These are phyloP conservation scores for Atta colombica DNA, from an alignment of 1,140 invertebrate genomes.

Conservation along the genomic window DNA sequence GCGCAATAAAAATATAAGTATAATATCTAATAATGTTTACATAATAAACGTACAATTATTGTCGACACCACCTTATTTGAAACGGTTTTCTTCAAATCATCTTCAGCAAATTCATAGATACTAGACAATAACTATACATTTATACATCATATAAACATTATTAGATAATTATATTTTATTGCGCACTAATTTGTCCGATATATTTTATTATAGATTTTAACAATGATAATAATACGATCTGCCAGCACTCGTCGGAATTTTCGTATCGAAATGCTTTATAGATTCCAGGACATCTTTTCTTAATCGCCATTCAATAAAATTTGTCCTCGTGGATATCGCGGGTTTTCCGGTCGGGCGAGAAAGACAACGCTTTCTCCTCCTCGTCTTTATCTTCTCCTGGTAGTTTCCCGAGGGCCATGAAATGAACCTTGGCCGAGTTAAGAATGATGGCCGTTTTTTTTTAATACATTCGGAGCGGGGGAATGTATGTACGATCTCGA, in stretches of 20 bases:
- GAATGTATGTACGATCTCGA: neutral
- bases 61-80: no score
- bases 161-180: no score
- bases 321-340: neutral
- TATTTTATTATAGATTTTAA: no score
- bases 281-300: neutral
- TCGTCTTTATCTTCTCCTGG: neutral
- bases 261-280: neutral
- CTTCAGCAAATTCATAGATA: no score
- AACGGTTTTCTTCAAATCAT: no score
- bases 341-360: neutral
- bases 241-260: neutral
- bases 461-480: neutral
- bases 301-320: constrained; percentile 18
- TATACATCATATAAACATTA: no score
- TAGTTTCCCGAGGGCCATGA: constrained; percentile 32
- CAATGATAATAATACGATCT: neutral
- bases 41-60: no score
- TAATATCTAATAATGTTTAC: no score
- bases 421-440: constrained; percentile 71
- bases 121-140: no score
- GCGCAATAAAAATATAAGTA: no score
- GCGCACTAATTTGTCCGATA: no score
- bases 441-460: constrained; percentile 33
- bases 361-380: constrained; percentile 16